Percentiles rank a stretch among this genome's conserved stretches.
Evolutionary conservation across 1,140 invertebrate genomes (phyloP).

Genomic region (Oedothorax gibbosus): DNA sequence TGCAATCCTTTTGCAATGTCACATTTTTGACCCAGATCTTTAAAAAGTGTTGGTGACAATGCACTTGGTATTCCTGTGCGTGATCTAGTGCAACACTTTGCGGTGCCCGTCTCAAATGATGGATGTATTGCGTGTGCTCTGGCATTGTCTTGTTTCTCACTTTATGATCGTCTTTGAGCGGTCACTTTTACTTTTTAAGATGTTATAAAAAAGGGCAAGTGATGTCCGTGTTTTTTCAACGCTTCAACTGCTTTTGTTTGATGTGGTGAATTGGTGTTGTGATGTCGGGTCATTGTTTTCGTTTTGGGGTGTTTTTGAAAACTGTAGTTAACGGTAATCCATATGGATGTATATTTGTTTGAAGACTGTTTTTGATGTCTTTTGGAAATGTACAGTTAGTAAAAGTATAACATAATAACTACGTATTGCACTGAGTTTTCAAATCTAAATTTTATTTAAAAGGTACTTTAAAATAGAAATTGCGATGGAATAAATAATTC

Average conservation of each 20-base stretch:
- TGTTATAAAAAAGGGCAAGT: not conserved
- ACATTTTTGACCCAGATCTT: constrained; percentile 27
- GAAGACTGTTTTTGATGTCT: too few relatives aligned
- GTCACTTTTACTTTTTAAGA: constrained; percentile 1
- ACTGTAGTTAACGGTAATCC: too few relatives aligned
- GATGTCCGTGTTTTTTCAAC: not conserved
- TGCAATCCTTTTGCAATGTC: constrained; percentile 19
- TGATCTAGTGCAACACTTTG: constrained; percentile 12
- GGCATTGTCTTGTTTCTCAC: constrained; percentile 31
- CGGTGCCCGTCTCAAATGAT: not conserved
- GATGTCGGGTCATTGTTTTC: too few relatives aligned
- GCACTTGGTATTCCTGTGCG: constrained; percentile 6
- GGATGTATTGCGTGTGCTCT: constrained; percentile 4
- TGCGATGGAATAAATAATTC: too few relatives aligned
- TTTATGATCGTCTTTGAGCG: not conserved
- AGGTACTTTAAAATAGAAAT: too few relatives aligned
- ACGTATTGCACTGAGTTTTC: too few relatives aligned
- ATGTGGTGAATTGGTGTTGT: not conserved
- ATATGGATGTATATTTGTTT: too few relatives aligned
- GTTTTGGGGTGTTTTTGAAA: too few relatives aligned
- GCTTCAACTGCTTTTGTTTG: not conserved
- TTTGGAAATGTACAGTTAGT: too few relatives aligned
- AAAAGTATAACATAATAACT: too few relatives aligned
- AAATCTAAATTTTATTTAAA: too few relatives aligned
- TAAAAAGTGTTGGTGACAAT: constrained; percentile 3